These are phyloP conservation scores for Notoglanidium macrostoma DNA, from an alignment of 2,797 vertebrate species.

Conservation along the genomic window DNA sequence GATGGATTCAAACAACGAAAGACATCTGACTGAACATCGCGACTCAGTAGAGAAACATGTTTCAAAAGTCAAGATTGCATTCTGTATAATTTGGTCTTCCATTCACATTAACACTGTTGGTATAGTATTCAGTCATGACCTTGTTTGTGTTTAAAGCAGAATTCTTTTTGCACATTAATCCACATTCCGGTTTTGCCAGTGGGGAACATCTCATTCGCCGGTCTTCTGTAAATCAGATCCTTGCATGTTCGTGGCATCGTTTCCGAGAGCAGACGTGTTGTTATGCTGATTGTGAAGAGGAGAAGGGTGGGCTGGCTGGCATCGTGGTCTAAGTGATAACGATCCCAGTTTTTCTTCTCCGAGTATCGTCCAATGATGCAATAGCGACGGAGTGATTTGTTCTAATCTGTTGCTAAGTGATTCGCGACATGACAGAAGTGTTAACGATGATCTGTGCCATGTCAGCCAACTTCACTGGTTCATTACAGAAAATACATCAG, in stretches of 20 bases:
- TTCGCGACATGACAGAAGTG: background rate
- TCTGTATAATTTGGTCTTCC: conserved; percentile 44
- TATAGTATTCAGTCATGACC: conserved; percentile 1
- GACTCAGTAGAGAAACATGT: conserved; percentile 28
- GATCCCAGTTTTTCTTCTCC: background rate
- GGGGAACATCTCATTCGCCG: conserved; percentile 54
- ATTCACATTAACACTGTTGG: conserved; percentile 8
- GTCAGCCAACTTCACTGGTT: background rate
- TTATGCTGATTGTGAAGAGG: conserved; percentile 17
- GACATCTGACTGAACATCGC: conserved; percentile 17
- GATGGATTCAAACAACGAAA: conserved; percentile 18
- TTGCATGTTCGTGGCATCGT: conserved; percentile 37
- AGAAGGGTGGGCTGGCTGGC: conserved; percentile 14
- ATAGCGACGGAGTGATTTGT: background rate
- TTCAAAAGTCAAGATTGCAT: conserved; percentile 22
- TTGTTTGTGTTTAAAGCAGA: conserved; percentile 11
- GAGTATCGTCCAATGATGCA: background rate
- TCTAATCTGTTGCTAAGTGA: background rate
- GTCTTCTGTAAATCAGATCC: conserved; percentile 48
- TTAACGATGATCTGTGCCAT: background rate
- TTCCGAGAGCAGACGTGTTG: conserved; percentile 37
- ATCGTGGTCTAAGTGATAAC: conserved; percentile 10
- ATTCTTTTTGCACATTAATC: conserved; percentile 25
- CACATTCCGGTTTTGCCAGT: conserved; percentile 45
- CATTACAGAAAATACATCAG: background rate